phyloP scores from a whole-genome alignment of 2,113 vertebrate species.

The Suricata suricatta region DNA sequence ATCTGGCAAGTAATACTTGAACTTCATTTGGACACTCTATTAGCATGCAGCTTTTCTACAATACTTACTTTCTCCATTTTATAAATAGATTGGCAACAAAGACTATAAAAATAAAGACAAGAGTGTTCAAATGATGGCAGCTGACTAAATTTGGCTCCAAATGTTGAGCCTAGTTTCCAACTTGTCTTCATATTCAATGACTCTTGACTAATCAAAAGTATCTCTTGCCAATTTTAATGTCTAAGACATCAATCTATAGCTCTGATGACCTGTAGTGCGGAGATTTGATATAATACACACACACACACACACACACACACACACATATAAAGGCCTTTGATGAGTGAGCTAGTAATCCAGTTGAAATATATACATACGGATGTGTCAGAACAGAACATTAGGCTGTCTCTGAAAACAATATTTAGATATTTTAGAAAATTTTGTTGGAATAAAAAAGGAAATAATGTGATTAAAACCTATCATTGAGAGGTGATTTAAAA shows the following conservation, averaged over 20 bases:
- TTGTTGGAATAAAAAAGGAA: background rate
- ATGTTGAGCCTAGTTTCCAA: slow-evolving; percentile 12
- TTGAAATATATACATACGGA: background rate
- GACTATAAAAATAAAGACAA: slow-evolving; percentile 39
- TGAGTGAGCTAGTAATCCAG: background rate
- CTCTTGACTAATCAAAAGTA: slow-evolving; percentile 37
- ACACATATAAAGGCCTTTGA: background rate
- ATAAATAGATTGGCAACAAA: background rate
- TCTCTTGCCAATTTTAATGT: background rate
- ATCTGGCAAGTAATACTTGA: background rate
- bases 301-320: no score
- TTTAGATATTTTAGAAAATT: background rate
- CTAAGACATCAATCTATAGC: slow-evolving; percentile 10
- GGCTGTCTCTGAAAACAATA: background rate
- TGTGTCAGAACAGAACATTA: background rate
- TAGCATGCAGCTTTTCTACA: background rate
- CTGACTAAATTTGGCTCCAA: slow-evolving; percentile 18
- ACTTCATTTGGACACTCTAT: background rate
- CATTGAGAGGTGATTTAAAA: background rate
- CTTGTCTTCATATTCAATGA: background rate
- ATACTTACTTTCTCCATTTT: slow-evolving; percentile 6
- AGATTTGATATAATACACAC: background rate
- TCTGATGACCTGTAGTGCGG: background rate
- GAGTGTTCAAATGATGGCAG: slow-evolving; percentile 17
- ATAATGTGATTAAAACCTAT: background rate